Conservation (phyloP, 2,888 invertebrate genomes). For the Pollenia amentaria region DNA sequence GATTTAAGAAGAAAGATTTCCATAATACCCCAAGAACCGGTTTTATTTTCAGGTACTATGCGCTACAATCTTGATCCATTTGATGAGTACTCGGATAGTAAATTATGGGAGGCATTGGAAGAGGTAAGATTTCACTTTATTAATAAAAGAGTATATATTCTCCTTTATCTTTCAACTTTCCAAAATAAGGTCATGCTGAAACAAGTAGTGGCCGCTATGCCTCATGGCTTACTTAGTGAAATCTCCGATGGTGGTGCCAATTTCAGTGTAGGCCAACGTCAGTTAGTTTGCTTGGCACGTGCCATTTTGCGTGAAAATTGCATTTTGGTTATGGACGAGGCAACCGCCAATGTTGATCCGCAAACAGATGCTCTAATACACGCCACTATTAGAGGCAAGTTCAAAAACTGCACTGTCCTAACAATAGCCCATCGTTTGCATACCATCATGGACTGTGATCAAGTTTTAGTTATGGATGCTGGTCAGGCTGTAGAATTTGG, state of each 20-base stretch:
- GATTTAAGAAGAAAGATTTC: constrained; percentile 91
- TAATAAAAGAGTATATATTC: no score
- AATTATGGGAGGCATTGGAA: constrained; percentile 93
- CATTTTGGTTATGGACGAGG: constrained; percentile 95
- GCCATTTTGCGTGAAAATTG: constrained; percentile 93
- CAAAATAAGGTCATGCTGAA: constrained; percentile 86
- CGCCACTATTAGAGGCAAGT: constrained; percentile 91
- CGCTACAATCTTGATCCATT: constrained; percentile 96
- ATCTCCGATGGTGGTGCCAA: constrained; percentile 92
- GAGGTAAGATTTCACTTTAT: constrained; percentile 85
- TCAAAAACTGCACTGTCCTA: constrained; percentile 92
- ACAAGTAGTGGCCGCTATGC: constrained; percentile 87
- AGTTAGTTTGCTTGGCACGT: constrained; percentile 94
- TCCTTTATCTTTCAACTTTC: no score
- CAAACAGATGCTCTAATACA: constrained; percentile 94
- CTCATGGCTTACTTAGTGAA: constrained; percentile 88
- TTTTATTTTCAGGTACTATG: constrained; percentile 94
- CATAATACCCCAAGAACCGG: constrained; percentile 94
- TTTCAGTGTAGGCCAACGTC: constrained; percentile 96
- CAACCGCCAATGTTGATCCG: constrained; percentile 97
- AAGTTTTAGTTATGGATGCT: constrained; percentile 89
- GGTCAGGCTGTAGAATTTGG: constrained; percentile 89
- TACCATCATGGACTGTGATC: constrained; percentile 89
- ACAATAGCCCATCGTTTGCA: constrained; percentile 96
- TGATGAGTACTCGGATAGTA: constrained; percentile 90